Conservation (phyloP, 2,113 vertebrate species). For the Panurus biarmicus region DNA sequence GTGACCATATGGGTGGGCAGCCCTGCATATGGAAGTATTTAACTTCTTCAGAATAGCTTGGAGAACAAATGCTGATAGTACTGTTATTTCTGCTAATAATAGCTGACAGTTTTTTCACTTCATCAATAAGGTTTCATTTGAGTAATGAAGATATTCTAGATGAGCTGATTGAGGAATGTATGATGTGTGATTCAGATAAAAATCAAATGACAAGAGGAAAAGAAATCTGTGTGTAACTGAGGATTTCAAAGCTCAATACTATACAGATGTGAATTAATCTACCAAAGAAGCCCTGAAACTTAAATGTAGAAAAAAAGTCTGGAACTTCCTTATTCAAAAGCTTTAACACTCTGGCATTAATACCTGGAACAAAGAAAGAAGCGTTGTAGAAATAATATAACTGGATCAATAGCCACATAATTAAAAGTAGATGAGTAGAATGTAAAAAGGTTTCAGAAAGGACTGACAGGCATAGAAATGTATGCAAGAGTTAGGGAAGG, state of each 20-base stretch:
- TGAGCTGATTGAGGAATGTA: background rate
- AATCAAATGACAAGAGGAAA: background rate
- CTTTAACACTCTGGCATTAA: background rate
- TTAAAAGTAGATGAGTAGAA: background rate
- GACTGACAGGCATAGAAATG: background rate
- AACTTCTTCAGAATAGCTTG: background rate
- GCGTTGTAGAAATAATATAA: background rate
- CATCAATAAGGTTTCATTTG: background rate
- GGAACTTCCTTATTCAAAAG: background rate
- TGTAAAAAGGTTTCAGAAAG: background rate
- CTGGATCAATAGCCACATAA: background rate
- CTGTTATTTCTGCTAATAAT: conserved; percentile 9
- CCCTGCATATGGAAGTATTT: background rate
- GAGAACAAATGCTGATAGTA: conserved; percentile 7
- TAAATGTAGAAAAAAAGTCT: background rate
- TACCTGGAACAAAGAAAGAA: background rate
- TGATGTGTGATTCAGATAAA: background rate
- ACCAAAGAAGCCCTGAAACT: background rate
- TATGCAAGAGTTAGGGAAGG: background rate
- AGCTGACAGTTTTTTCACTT: background rate
- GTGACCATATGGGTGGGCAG: conserved; percentile 18
- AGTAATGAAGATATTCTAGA: background rate
- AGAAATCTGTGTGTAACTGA: background rate
- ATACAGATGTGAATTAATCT: background rate
- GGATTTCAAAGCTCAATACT: background rate